Evolutionary conservation across 2,888 invertebrate species (phyloP).

Genomic region (Phlogophora meticulosa): DNA sequence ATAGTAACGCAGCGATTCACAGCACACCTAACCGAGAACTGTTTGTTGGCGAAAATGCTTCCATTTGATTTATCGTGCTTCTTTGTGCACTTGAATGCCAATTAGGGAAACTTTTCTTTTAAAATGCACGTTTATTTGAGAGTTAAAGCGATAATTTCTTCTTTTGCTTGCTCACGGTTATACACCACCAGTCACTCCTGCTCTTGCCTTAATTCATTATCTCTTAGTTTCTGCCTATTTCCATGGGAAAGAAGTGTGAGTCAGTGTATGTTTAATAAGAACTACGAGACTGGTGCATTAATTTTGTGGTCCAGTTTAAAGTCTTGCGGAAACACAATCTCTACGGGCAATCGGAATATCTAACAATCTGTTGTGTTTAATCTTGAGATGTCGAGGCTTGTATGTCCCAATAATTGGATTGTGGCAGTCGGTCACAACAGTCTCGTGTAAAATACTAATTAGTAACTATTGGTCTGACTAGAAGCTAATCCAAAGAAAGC

Average conservation of each 20-base stretch:
- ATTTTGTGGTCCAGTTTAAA: background rate
- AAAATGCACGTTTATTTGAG: background rate
- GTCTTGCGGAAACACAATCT: background rate
- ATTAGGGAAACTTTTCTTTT: constrained; percentile 1
- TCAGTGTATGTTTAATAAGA: no score
- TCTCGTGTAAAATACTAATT: constrained; percentile 28
- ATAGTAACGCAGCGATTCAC: constrained; percentile 29
- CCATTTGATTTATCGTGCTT: constrained; percentile 32
- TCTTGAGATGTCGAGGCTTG: constrained; percentile 6
- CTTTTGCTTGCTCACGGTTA: background rate
- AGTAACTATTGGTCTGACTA: background rate
- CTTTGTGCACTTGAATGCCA: constrained; percentile 9
- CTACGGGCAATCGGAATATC: background rate
- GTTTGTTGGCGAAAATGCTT: constrained; percentile 40
- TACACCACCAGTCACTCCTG: no score
- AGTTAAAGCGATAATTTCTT: background rate
- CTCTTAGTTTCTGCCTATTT: background rate
- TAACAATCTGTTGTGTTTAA: constrained; percentile 18
- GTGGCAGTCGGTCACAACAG: constrained; percentile 2
- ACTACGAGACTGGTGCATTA: background rate
- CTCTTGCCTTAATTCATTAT: background rate
- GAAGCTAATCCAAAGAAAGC: background rate
- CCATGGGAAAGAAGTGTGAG: no score
- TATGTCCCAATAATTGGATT: constrained; percentile 23
- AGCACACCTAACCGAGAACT: constrained; percentile 15